Evolutionary conservation across 2,113 vertebrate species (phyloP), one percentile per base, ranked within the genome.

Genomic region (Saimiri boliviensis): DNA sequence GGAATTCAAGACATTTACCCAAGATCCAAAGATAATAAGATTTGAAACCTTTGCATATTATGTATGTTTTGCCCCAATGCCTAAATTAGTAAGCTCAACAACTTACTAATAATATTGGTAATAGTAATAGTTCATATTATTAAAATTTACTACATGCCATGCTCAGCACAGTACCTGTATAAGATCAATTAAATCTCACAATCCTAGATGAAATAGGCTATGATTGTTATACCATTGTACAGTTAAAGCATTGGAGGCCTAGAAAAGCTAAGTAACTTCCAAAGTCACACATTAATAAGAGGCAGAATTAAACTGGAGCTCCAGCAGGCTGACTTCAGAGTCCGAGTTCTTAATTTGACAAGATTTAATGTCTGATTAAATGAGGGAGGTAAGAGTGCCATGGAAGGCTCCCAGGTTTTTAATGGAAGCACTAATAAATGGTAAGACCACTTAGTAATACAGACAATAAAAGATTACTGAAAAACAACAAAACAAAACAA

Each of bases 391-490:
- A 89, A 85, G 11, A 27, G 60, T 16, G 2, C 40, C 68, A 83
- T 13, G 25, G 23, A 47, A 30, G 45, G 73, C 30, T 54, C 47
- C 66, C 19, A 27, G 1, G 73, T 63, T 97, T 93, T 89, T 86
- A 47, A 89, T 30, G 5, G 23, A 71, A 93, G 52, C 23, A 89
- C 71, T 37, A 54, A 8, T 11, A 76, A 35, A 89, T 63, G 47
- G 42, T 52, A 60, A 49, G 10, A 70, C 40, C 52, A 71, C 14
- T 92, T 92, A 86, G 90, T 54, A 95, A 93, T 21, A 93, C 0
- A 96, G 20, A 82, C 56, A 89, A 85, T 73, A 60, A 84, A 95
- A 94, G 13, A 83, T 23, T 95, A 89, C 73, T 35, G 12, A 63
- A 25, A 80, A 96, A 52, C 42, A 82, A 79, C 37, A 52, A 42